phyloP scores from a whole-genome alignment of 2,888 invertebrate genomes.

The Morpho deidamia region DNA sequence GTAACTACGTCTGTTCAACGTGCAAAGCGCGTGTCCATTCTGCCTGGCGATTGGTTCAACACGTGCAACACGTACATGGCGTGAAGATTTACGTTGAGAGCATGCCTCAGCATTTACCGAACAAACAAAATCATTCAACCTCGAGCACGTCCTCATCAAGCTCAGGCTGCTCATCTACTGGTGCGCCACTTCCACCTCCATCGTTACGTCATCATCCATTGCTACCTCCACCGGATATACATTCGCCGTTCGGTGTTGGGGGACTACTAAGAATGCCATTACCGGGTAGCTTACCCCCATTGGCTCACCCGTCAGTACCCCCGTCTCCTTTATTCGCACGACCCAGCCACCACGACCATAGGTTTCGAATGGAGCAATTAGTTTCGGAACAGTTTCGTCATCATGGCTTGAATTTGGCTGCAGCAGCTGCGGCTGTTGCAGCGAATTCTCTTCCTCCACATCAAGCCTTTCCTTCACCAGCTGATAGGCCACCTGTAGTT shows the following conservation, averaged over 20 bases:
- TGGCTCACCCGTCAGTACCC: slow-evolving; percentile 84
- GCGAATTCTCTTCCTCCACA: slow-evolving; percentile 80
- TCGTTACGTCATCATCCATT: slow-evolving; percentile 83
- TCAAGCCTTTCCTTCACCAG: slow-evolving; percentile 80
- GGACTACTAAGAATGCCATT: slow-evolving; percentile 86
- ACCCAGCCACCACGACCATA: slow-evolving; percentile 87
- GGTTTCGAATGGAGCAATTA: slow-evolving; percentile 90
- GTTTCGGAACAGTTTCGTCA: slow-evolving; percentile 90
- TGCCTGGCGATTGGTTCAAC: slow-evolving; percentile 97
- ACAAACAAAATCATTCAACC: slow-evolving; percentile 76
- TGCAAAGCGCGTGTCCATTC: slow-evolving; percentile 94
- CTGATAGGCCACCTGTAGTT: slow-evolving; percentile 75
- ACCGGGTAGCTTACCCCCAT: slow-evolving; percentile 79
- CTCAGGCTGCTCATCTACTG: slow-evolving; percentile 73
- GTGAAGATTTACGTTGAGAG: slow-evolving; percentile 93
- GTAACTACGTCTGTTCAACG: slow-evolving; percentile 95
- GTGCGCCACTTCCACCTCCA: slow-evolving; percentile 78
- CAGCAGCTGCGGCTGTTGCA: slow-evolving; percentile 84
- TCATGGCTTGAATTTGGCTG: slow-evolving; percentile 86
- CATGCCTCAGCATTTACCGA: slow-evolving; percentile 55
- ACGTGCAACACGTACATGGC: slow-evolving; percentile 96
- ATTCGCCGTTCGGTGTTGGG: slow-evolving; percentile 86
- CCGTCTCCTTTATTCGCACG: slow-evolving; percentile 86
- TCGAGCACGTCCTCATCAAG: slow-evolving; percentile 79
- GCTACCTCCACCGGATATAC: slow-evolving; percentile 84